A percentile compares a stretch with the other conserved stretches of the same genome.
Evolutionary conservation across 37 sponge, comb jelly and placozoan species (phyloP).

Genomic region (Spongilla lacustris): DNA sequence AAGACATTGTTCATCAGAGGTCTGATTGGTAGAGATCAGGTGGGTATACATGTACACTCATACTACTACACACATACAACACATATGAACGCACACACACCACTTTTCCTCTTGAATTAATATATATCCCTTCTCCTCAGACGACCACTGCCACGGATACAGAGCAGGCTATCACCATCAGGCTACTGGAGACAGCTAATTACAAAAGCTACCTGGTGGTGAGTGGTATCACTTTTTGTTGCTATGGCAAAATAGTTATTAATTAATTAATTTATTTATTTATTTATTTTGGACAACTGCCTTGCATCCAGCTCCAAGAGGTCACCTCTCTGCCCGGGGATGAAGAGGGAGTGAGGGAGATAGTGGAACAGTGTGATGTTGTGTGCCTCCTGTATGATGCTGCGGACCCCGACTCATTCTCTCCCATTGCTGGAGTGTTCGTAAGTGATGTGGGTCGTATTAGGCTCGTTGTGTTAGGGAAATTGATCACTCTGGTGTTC

Average conservation of each 20-base stretch:
- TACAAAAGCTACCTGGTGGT: slow-evolving; percentile 68
- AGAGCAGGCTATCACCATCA: slow-evolving; percentile 56
- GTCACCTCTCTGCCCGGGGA: slow-evolving; percentile 33
- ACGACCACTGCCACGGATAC: slow-evolving; percentile 5
- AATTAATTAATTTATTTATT: too few relatives aligned
- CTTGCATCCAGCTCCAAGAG: slow-evolving; percentile 66
- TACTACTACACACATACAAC: too few relatives aligned
- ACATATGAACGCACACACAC: background rate
- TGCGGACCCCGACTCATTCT: slow-evolving; percentile 64
- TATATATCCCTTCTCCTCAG: background rate
- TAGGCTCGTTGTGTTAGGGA: too few relatives aligned
- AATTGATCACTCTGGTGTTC: too few relatives aligned
- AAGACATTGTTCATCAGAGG: slow-evolving; percentile 70
- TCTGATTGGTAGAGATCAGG: slow-evolving; percentile 58
- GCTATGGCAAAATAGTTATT: background rate
- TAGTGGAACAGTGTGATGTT: slow-evolving; percentile 69
- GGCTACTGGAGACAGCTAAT: slow-evolving; percentile 10
- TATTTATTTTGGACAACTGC: background rate
- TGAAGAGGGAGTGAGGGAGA: slow-evolving; percentile 5
- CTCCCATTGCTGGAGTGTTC: slow-evolving; percentile 56
- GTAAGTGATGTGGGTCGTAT: slow-evolving; percentile 33
- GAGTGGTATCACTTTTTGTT: slow-evolving; percentile 9
- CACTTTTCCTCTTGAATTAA: background rate
- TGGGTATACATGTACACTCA: background rate
- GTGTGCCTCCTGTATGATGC: slow-evolving; percentile 83